Conservation (phyloP, 2,888 invertebrate species). For the Himalopsyche anomala region DNA sequence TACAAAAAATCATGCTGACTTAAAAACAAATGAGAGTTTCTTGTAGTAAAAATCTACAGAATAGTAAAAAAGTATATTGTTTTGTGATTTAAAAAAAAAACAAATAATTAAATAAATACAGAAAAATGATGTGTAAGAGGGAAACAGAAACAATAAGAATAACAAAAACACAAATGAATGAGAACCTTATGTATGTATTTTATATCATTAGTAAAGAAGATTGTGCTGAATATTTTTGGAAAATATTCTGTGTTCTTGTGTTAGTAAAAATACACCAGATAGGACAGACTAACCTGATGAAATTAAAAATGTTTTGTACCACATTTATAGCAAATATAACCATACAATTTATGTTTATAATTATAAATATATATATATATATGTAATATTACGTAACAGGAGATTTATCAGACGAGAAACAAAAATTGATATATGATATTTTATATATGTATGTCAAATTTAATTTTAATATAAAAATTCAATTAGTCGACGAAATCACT, state of each 20-base stretch:
- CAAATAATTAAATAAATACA: not conserved
- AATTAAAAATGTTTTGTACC: no score
- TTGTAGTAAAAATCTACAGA: conserved; percentile 6
- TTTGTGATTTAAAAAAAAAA: not conserved
- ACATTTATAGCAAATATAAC: no score
- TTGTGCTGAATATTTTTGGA: not conserved
- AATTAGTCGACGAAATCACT: no score
- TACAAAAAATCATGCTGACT: not conserved
- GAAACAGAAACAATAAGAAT: not conserved
- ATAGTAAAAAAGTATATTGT: conserved; percentile 4
- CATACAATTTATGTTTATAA: no score
- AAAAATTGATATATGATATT: no score
- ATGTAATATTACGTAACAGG: no score
- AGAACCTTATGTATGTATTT: conserved; percentile 21
- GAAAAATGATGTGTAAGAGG: not conserved
- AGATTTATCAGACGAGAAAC: no score
- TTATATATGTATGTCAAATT: no score
- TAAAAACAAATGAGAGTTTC: not conserved
- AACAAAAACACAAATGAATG: conserved; percentile 25
- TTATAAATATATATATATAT: no score
- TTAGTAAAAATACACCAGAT: not conserved
- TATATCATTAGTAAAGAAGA: not conserved
- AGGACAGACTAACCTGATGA: no score
- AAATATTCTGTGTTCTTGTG: not conserved
- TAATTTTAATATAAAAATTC: no score